phyloP scores from a whole-genome alignment of 2,113 vertebrate genomes.

The Cynopterus brachyotis region DNA sequence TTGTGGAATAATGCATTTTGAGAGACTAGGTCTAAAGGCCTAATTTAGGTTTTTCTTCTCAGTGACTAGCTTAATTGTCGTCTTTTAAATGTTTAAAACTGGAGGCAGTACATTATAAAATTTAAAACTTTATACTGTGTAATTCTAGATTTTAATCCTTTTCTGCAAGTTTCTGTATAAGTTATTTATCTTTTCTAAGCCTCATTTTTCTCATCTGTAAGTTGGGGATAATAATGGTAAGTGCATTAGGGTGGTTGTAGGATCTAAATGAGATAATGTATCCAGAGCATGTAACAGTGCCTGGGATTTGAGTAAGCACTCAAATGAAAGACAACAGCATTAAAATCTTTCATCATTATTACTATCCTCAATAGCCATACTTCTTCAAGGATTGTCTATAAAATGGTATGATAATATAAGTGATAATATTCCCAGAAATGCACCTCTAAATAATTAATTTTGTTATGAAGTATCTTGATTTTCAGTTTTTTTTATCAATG shows the following conservation, averaged over 20 bases:
- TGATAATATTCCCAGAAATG: background rate
- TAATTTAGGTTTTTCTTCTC: background rate
- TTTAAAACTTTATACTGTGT: background rate
- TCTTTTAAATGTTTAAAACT: slow-evolving; percentile 43
- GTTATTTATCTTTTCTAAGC: background rate
- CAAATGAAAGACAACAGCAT: background rate
- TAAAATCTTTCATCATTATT: slow-evolving; percentile 23
- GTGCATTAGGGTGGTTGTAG: background rate
- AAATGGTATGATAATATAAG: background rate
- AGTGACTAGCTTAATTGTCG: slow-evolving; percentile 16
- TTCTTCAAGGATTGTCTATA: background rate
- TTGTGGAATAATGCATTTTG: background rate
- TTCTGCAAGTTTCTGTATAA: background rate
- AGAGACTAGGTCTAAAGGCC: background rate
- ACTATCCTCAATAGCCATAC: background rate
- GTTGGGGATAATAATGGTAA: background rate
- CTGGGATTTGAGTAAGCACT: background rate
- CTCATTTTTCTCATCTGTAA: background rate
- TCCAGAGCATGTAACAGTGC: background rate
- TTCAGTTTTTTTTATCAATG: slow-evolving; percentile 31
- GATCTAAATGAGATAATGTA: background rate
- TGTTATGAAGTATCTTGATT: slow-evolving; percentile 1
- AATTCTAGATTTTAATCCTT: slow-evolving; percentile 24
- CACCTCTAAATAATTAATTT: background rate
- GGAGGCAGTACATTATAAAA: background rate